A percentile compares a stretch with the other conserved stretches of the same genome.
These are phyloP conservation scores for Porites evermanni DNA, from an alignment of 92 coral and sea anemone genomes.

Conservation along the genomic window DNA sequence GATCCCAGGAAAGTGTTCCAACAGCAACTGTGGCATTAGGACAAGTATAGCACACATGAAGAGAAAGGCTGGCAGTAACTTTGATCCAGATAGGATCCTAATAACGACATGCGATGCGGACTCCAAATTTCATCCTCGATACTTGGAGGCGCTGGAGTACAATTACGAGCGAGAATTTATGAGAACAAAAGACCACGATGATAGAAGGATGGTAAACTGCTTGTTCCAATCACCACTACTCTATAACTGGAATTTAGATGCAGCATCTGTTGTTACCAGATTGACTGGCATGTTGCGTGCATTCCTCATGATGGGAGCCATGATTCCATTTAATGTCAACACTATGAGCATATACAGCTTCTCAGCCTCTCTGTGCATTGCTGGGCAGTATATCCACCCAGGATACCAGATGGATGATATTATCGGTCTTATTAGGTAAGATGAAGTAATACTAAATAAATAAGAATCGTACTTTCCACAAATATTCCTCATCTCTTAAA, in stretches of 20 bases:
- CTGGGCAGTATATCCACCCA: neutral
- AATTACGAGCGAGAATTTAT: neutral
- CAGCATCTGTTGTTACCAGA: slow-evolving; percentile 10
- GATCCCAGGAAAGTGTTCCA: slow-evolving; percentile 16
- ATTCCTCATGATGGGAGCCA: slow-evolving; percentile 7
- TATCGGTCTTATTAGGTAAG: neutral
- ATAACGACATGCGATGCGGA: neutral
- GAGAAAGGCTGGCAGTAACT: neutral
- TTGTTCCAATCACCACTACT: slow-evolving; percentile 17
- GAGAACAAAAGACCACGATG: neutral
- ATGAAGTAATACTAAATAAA: neutral
- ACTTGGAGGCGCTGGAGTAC: neutral
- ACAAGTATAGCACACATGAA: neutral
- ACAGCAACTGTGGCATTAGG: slow-evolving; percentile 4
- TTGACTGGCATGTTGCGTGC: slow-evolving; percentile 6
- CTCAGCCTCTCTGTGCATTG: slow-evolving; percentile 1
- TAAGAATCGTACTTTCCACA: too few relatives aligned
- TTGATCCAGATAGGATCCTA: neutral
- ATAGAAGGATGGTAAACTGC: neutral
- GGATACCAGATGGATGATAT: slow-evolving; percentile 25
- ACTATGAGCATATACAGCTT: slow-evolving; percentile 15
- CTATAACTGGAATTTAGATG: slow-evolving; percentile 23
- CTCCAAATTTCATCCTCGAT: neutral
- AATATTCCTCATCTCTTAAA: too few relatives aligned
- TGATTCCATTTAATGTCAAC: slow-evolving; percentile 14